These are phyloP conservation scores for Chesias legatella DNA, from an alignment of 2,888 invertebrate genomes.

Conservation along the genomic window DNA sequence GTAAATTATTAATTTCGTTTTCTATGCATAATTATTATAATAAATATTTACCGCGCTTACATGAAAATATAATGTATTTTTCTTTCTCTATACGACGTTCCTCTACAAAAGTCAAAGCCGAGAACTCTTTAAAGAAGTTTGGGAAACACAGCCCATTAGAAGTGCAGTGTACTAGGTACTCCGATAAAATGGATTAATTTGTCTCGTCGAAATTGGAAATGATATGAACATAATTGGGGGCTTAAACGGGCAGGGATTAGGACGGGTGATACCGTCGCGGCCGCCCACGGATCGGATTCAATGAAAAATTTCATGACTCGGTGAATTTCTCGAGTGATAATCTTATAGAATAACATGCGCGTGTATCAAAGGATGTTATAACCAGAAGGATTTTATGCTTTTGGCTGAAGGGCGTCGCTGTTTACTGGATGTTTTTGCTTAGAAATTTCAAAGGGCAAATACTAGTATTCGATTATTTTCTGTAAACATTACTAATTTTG, in stretches of 20 bases:
- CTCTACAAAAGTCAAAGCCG: too few relatives aligned
- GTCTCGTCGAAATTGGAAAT: slow-evolving; percentile 18
- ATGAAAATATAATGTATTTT: too few relatives aligned
- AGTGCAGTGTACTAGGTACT: slow-evolving; percentile 2
- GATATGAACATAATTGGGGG: slow-evolving; percentile 19
- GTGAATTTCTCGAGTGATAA: slow-evolving; percentile 12
- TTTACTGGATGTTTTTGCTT: too few relatives aligned
- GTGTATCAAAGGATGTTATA: slow-evolving; percentile 1
- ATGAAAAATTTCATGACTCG: slow-evolving; percentile 21
- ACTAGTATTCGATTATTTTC: too few relatives aligned
- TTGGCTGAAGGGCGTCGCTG: too few relatives aligned
- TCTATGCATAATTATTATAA: too few relatives aligned
- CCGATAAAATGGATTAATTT: slow-evolving; percentile 17
- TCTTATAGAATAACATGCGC: slow-evolving; percentile 1
- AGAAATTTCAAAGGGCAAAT: too few relatives aligned
- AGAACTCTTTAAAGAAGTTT: neutral
- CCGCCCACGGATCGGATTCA: slow-evolving; percentile 17
- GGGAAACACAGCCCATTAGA: slow-evolving; percentile 5
- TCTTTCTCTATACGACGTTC: too few relatives aligned
- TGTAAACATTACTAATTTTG: too few relatives aligned
- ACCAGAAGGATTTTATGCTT: neutral
- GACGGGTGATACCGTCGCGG: slow-evolving; percentile 10
- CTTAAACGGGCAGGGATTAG: slow-evolving; percentile 16
- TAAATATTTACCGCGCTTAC: too few relatives aligned
- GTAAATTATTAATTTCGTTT: too few relatives aligned